Evolutionary conservation across 2,888 invertebrate genomes (phyloP).

Genomic region (Leptogaster cylindrica): DNA sequence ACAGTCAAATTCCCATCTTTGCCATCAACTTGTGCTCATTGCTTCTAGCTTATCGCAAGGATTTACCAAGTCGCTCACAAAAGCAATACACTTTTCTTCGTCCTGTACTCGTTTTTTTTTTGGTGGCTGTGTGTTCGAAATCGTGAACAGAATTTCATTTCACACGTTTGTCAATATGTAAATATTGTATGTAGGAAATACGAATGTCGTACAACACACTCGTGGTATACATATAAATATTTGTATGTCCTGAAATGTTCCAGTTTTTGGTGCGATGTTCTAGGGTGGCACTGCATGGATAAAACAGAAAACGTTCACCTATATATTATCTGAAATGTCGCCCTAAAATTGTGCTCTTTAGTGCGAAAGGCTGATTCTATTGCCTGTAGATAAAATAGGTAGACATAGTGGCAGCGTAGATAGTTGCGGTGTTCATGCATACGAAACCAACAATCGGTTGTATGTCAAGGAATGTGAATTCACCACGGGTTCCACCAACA

Average conservation of each 20-base stretch:
- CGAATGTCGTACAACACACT: too few relatives aligned
- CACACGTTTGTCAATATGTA: not conserved
- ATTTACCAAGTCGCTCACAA: not conserved
- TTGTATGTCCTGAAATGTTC: not conserved
- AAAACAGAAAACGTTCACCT: not conserved
- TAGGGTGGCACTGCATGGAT: not conserved
- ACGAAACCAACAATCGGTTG: not conserved
- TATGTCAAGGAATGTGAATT: not conserved
- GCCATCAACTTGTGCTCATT: not conserved
- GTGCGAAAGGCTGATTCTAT: not conserved
- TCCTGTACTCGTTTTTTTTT: too few relatives aligned
- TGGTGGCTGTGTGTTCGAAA: too few relatives aligned
- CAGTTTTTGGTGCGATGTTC: not conserved
- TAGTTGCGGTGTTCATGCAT: too few relatives aligned
- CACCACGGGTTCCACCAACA: not conserved
- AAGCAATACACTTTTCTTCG: not conserved
- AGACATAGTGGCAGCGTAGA: too few relatives aligned
- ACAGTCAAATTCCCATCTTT: not conserved
- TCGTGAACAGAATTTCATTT: slow-evolving; percentile 11
- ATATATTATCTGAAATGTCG: not conserved
- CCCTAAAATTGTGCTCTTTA: not conserved
- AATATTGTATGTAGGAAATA: not conserved
- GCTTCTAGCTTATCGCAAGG: not conserved
- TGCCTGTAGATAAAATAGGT: not conserved
- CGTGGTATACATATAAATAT: not conserved